Conservation (phyloP, 2,888 invertebrate species). For the Reticulitermes lucifugus region DNA sequence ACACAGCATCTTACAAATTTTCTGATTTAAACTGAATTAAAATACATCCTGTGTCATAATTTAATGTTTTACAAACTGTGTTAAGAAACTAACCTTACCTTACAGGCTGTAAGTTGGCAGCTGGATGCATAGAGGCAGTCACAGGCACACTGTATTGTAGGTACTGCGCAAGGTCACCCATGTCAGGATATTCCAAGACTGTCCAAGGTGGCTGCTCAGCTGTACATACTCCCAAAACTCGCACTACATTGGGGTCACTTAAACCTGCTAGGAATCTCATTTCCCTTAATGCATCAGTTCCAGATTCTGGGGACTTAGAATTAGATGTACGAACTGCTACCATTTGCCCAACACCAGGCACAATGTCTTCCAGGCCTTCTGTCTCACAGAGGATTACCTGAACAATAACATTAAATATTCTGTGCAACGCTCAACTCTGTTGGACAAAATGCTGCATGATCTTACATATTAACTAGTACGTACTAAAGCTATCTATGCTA, state of each 20-base stretch:
- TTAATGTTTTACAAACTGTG: no score
- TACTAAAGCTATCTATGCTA: background rate
- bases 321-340: constrained; percentile 68
- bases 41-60: no score
- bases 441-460: no score
- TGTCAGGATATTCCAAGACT: constrained; percentile 79
- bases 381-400: constrained; percentile 70
- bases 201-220: constrained; percentile 74
- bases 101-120: constrained; percentile 61
- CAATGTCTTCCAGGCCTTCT: constrained; percentile 65
- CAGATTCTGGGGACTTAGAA: constrained; percentile 60
- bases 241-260: constrained; percentile 75
- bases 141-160: constrained; percentile 65
- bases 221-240: constrained; percentile 72
- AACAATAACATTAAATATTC: background rate
- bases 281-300: constrained; percentile 69
- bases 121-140: constrained; percentile 60
- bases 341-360: constrained; percentile 65
- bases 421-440: no score
- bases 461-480: no score
- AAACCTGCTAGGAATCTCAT: constrained; percentile 76
- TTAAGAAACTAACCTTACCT: constrained; percentile 57
- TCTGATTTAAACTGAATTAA: no score
- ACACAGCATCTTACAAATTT: no score
- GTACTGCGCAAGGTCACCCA: constrained; percentile 80